These are phyloP conservation scores for Eulithis testata DNA, from an alignment of 2,888 invertebrate genomes.

Conservation along the genomic window DNA sequence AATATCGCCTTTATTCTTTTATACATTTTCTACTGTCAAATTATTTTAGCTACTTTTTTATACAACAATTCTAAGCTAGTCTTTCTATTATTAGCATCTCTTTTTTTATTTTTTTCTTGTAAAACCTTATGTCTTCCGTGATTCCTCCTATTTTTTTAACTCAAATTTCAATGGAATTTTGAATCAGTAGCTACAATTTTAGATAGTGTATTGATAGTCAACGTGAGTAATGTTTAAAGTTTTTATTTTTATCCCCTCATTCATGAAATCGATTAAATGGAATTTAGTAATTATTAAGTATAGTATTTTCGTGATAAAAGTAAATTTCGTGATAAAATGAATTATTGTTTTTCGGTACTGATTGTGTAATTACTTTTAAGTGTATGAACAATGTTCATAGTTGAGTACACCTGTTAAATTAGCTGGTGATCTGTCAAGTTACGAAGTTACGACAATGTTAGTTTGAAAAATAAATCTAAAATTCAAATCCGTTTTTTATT, in stretches of 20 bases:
- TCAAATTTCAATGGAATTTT: constrained; percentile 42
- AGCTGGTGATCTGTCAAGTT: constrained; percentile 81
- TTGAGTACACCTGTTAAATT: constrained; percentile 80
- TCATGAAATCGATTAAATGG: constrained; percentile 75
- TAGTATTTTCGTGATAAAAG: constrained; percentile 82
- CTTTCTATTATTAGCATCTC: constrained; percentile 34
- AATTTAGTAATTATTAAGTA: constrained; percentile 78
- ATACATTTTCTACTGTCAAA: constrained; percentile 49
- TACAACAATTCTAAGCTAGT: constrained; percentile 35
- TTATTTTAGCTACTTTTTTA: constrained; percentile 42
- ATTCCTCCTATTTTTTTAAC: constrained; percentile 50
- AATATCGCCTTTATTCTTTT: constrained; percentile 49
- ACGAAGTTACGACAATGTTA: constrained; percentile 81
- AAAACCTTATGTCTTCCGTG: constrained; percentile 66
- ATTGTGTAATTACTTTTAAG: constrained; percentile 79
- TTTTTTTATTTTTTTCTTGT: constrained; percentile 53
- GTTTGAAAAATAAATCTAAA: constrained; percentile 81
- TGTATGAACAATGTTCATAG: constrained; percentile 83
- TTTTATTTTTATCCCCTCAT: constrained; percentile 51
- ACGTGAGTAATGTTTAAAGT: constrained; percentile 48
- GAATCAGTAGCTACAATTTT: constrained; percentile 52
- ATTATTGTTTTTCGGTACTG: constrained; percentile 81
- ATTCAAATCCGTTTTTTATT: constrained; percentile 70
- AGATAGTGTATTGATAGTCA: constrained; percentile 48
- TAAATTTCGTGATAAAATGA: constrained; percentile 82